Evolutionary conservation across 2,888 invertebrate species (phyloP), one percentile per base, ranked within the genome.

Genomic region (Melinopterus prodromus): DNA sequence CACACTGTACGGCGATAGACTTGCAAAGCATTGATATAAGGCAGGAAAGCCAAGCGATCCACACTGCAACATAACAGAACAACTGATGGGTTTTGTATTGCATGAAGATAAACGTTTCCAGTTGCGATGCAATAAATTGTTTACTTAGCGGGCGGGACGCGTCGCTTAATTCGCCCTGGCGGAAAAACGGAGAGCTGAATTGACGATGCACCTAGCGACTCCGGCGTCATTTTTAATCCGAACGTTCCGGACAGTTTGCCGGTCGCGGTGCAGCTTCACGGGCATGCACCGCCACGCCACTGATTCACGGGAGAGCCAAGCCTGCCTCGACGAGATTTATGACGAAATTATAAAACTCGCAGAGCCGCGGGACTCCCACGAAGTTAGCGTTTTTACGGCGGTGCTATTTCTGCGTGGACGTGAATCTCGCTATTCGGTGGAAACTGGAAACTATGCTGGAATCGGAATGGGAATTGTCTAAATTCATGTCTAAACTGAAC

Each of bases 291-390:
- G 74, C 9, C 36, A 14, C 37, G 74, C 74, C 74, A 35, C n/a
- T 72, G 72, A 72, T 72, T 72, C 74, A 74, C 74, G 6, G 15
- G 36, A 12, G 36, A 16, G 26, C 74, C 15, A 16, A 26, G 74
- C n/a, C 74, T 7, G 74, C 74, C 12, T 7, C 35, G 9, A 7
- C 37, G 26, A 74, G 37, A 74, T 74, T 74, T 36, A 26, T 16
- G 37, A 74, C 74, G 74, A 74, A 74, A 74, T 74, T 74, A n/a
- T 16, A 71, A 74, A 74, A 26, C 74, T 74, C 35, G 35, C 6
- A 9, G 26, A 26, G 26, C 26, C 53, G 53, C 53, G 53, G 53
- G 53, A 53, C 53, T 7, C 53, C 53, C 83, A 53, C 9, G 53
- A 53, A 53, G 53, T 53, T 53, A 53, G 53, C 3, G 7, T 53